Evolutionary conservation across 2,113 vertebrate genomes (phyloP).

Genomic region (Ochotona princeps): DNA sequence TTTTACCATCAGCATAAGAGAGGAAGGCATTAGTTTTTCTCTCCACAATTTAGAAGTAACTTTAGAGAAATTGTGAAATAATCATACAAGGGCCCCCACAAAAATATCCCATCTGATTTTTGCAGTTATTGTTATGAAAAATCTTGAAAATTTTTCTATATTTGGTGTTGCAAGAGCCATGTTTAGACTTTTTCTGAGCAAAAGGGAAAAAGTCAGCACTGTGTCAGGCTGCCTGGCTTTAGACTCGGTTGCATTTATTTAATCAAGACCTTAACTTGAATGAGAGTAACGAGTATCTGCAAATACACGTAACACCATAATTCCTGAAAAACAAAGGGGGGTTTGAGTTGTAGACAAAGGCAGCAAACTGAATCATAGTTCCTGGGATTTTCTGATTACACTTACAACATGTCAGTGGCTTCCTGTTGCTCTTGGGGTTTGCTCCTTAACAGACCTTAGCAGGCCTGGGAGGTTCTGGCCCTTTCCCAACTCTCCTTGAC

Average conservation of each 20-base stretch:
- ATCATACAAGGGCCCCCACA: constrained; percentile 58
- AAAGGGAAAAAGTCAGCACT: not conserved
- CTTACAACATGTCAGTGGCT: constrained; percentile 59
- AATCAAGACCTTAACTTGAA: not conserved
- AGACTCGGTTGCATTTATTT: constrained; percentile 19
- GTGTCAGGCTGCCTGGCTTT: not conserved
- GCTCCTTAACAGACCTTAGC: constrained; percentile 17
- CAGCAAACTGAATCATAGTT: constrained; percentile 18
- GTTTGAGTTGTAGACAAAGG: not conserved
- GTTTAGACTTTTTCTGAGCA: constrained; percentile 1
- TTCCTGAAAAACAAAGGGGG: not conserved
- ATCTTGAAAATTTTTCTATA: not conserved
- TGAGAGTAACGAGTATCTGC: not conserved
- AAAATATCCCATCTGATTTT: constrained; percentile 10
- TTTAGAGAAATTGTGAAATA: constrained; percentile 69
- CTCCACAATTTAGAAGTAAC: constrained; percentile 71
- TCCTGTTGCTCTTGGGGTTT: constrained; percentile 53
- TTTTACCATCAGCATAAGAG: constrained; percentile 76
- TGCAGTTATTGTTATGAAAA: constrained; percentile 53
- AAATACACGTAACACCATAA: constrained; percentile 22
- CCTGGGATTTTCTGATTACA: constrained; percentile 64
- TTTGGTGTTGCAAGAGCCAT: constrained; percentile 17
- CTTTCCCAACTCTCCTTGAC: not conserved
- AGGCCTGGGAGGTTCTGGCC: not conserved
- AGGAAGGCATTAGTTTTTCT: constrained; percentile 40